Percentiles rank a stretch among this genome's conserved stretches.
Evolutionary conservation across 2,797 vertebrate species (phyloP).

Genomic region (Vireo griseus): DNA sequence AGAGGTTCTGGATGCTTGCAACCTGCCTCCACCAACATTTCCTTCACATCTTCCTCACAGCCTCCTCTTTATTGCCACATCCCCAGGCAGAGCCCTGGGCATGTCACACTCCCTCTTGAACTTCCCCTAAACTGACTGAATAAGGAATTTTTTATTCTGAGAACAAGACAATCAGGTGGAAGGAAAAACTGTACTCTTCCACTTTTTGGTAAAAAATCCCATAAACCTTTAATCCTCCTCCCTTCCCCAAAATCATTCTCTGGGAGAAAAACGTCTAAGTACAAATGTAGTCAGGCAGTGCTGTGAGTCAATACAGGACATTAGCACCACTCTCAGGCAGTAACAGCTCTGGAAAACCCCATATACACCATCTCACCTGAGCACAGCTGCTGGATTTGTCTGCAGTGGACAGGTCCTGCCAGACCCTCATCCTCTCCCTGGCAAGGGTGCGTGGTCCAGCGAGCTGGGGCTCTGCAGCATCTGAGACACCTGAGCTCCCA

Average conservation of each 20-base stretch:
- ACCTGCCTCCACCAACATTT: not conserved
- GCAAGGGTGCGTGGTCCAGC: not conserved
- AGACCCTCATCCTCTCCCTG: not conserved
- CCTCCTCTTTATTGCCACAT: not conserved
- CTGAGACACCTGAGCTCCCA: slow-evolving; percentile 18
- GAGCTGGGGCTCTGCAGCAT: not conserved
- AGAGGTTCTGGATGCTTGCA: not conserved
- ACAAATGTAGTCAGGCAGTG: not conserved
- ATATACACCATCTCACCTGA: not conserved
- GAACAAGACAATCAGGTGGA: not conserved
- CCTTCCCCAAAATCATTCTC: not conserved
- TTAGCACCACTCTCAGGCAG: not conserved
- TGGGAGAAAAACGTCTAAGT: not conserved
- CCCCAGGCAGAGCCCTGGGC: not conserved
- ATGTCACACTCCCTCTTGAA: not conserved
- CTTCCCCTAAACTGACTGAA: not conserved
- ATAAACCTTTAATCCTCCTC: not conserved
- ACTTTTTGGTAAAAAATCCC: not conserved
- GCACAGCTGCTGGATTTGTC: not conserved
- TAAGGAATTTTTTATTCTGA: not conserved
- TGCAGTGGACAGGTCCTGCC: not conserved
- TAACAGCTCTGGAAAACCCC: not conserved
- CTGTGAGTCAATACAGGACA: not conserved
- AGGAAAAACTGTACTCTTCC: not conserved
- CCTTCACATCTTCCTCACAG: not conserved